phyloP scores from a whole-genome alignment of 2,797 vertebrate species.

The Syngnathus acus region DNA sequence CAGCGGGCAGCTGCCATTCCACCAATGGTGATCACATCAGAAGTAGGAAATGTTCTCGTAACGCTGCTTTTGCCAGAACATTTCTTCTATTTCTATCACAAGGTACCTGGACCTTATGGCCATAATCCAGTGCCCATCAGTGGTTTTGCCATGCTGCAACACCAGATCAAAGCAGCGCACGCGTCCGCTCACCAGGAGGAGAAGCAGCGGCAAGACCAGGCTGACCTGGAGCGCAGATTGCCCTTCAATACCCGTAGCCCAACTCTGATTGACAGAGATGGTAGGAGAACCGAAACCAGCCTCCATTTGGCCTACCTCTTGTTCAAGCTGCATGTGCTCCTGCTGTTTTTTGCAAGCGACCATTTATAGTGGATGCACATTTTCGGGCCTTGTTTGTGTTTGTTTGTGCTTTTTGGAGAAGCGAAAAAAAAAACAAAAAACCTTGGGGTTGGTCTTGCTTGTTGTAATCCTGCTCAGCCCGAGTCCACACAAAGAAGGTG shows the following conservation, averaged over 20 bases:
- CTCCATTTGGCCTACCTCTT: conserved; percentile 8
- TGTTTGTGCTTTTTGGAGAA: neutral
- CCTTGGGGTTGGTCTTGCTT: conserved; percentile 17
- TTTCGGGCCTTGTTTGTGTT: conserved; percentile 24
- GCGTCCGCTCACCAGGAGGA: conserved; percentile 90
- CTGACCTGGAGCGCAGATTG: conserved; percentile 77
- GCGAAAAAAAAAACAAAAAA: neutral
- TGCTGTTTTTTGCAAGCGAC: conserved; percentile 17
- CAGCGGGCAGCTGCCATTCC: conserved; percentile 91
- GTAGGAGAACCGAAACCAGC: conserved; percentile 53
- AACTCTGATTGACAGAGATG: conserved; percentile 82
- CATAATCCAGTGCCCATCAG: conserved; percentile 70
- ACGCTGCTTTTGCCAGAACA: neutral
- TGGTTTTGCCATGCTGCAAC: conserved; percentile 85
- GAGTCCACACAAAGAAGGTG: conserved; percentile 12
- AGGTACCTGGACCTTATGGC: conserved; percentile 65
- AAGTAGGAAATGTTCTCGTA: neutral
- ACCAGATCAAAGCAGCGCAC: conserved; percentile 91
- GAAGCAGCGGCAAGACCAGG: conserved; percentile 86
- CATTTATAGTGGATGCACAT: conserved; percentile 33
- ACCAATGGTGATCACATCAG: conserved; percentile 79
- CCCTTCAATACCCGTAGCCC: conserved; percentile 79
- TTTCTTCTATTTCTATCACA: neutral
- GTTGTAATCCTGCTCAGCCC: conserved; percentile 16
- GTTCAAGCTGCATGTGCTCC: conserved; percentile 19